Evolutionary conservation across 35 echinoderm and acorn worm genomes (phyloP).

Genomic region (Stichopus chloronotus): DNA sequence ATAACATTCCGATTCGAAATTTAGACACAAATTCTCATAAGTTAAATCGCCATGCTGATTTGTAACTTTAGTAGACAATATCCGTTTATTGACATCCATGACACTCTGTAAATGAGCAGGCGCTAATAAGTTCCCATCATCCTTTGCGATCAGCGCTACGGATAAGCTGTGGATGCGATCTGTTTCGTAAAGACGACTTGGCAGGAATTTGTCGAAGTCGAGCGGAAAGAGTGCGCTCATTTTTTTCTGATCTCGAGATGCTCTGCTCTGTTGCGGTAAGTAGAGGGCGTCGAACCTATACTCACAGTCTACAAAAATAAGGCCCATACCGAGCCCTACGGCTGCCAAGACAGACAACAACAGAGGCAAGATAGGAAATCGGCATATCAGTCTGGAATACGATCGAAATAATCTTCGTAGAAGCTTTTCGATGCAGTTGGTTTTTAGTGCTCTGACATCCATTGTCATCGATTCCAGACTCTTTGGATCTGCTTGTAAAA

Average conservation of each 20-base stretch:
- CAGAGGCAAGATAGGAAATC: background rate
- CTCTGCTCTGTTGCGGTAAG: background rate
- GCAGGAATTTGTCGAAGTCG: background rate
- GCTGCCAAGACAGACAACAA: background rate
- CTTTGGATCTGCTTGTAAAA: too few species aligned
- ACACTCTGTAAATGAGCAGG: background rate
- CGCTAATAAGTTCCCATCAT: background rate
- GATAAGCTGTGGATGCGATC: background rate
- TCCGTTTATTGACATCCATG: background rate
- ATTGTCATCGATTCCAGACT: background rate
- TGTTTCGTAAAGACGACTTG: background rate
- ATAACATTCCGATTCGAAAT: background rate
- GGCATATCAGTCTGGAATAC: background rate
- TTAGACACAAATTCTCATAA: background rate
- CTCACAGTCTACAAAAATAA: background rate
- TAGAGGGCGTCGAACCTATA: background rate
- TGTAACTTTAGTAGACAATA: background rate
- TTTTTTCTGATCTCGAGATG: background rate
- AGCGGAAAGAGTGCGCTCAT: background rate
- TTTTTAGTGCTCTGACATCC: background rate
- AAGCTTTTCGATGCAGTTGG: constrained; percentile 2
- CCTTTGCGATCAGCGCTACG: background rate
- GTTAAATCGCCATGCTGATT: background rate
- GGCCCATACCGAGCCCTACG: background rate
- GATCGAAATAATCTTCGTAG: background rate